A percentile compares a stretch with the other conserved stretches of the same genome.
Evolutionary conservation across 2,113 vertebrate species (phyloP).

Genomic region (Amphiprion percula): DNA sequence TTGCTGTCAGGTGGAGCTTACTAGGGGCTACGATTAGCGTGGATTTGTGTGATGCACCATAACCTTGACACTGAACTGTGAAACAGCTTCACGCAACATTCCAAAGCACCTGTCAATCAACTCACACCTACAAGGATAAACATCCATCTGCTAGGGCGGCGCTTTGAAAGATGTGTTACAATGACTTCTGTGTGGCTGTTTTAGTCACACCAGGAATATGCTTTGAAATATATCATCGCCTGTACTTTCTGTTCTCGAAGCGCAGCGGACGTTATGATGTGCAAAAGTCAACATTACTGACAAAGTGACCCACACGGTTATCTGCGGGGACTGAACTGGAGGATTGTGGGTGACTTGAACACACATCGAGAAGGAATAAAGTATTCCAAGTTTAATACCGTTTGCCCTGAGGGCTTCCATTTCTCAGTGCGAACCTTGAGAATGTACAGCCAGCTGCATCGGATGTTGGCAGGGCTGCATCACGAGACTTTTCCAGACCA

Average conservation of each 20-base stretch:
- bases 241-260: conserved; percentile 34
- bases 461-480: conserved; percentile 69
- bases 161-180: conserved; percentile 56
- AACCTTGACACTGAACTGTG: conserved; percentile 81
- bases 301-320: conserved; percentile 57
- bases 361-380: conserved; percentile 15
- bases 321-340: conserved; percentile 24
- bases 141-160: conserved; percentile 63
- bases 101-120: conserved; percentile 80
- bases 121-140: conserved; percentile 77
- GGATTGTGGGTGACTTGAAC: conserved; percentile 40
- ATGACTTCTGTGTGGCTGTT: conserved; percentile 52
- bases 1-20: conserved; percentile 81
- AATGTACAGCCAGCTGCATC: conserved; percentile 70
- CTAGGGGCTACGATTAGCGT: conserved; percentile 80
- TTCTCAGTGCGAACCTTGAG: conserved; percentile 71
- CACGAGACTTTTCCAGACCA: conserved; percentile 64
- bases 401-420: conserved; percentile 48
- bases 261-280: conserved; percentile 22
- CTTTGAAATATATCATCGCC: conserved; percentile 32
- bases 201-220: conserved; percentile 50
- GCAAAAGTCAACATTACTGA: conserved; percentile 48
- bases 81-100: conserved; percentile 81
- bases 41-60: conserved; percentile 81
- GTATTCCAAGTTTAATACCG: conserved; percentile 37